These are phyloP conservation scores for Fukomys damarensis DNA, from an alignment of 2,113 vertebrate genomes.

Conservation along the genomic window DNA sequence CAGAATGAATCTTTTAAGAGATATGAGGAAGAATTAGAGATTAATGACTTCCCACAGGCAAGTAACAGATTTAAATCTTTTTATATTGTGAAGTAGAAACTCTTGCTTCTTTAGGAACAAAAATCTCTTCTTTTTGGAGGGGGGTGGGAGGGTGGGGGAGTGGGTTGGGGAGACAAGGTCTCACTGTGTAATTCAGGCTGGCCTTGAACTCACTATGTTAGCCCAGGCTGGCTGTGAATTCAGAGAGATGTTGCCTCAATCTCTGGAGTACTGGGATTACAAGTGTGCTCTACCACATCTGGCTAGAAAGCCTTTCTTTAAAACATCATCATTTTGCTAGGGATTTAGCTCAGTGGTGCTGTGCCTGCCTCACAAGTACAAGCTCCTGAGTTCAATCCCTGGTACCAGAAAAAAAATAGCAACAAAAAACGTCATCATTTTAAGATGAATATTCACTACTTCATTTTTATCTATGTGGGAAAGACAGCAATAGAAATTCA, in stretches of 20 bases:
- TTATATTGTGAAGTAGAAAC: not conserved
- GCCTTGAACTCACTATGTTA: not conserved
- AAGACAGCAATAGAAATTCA: not conserved
- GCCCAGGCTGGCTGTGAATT: not conserved
- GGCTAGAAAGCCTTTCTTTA: not conserved
- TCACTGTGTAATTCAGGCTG: not conserved
- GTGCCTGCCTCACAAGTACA: no score
- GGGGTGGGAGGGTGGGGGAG: no score
- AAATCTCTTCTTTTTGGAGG: not conserved
- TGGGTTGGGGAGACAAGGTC: not conserved
- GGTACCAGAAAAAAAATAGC: no score
- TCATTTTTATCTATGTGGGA: not conserved
- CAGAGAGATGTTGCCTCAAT: not conserved
- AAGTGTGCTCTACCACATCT: not conserved
- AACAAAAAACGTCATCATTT: slow-evolving; percentile 18
- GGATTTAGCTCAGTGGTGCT: no score
- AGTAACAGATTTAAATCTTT: slow-evolving; percentile 69
- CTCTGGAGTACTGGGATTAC: not conserved
- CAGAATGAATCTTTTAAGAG: slow-evolving; percentile 97
- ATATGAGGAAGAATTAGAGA: slow-evolving; percentile 99
- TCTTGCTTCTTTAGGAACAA: not conserved
- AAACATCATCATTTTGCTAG: slow-evolving; percentile 22
- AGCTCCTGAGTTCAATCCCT: no score
- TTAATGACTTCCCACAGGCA: slow-evolving; percentile 99
- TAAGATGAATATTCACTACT: not conserved